phyloP scores from a whole-genome alignment of 2,888 invertebrate species.

The Clanis bilineata region DNA sequence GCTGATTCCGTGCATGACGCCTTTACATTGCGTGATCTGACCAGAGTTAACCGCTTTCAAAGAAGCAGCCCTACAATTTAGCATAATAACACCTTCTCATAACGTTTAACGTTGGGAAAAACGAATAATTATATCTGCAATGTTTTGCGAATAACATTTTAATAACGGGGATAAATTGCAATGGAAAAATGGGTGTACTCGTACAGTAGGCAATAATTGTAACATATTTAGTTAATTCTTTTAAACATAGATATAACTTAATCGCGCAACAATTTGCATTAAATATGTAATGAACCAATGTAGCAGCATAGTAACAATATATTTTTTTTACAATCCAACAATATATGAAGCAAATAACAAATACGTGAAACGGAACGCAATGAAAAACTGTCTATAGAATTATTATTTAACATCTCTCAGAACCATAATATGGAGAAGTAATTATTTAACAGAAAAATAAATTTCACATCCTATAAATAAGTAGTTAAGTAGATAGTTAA shows the following conservation, averaged over 20 bases:
- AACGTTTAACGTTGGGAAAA: slow-evolving; percentile 13
- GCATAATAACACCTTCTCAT: slow-evolving; percentile 13
- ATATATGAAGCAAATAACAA: not conserved
- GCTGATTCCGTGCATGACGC: not conserved
- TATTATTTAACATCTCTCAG: not conserved
- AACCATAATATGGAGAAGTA: no score
- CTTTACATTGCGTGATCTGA: not conserved
- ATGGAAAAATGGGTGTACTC: not conserved
- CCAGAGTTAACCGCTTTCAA: slow-evolving; percentile 12
- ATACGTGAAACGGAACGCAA: not conserved
- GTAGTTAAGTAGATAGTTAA: no score
- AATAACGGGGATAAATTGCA: not conserved
- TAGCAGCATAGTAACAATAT: no score
- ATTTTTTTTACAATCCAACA: not conserved
- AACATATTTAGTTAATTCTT: no score
- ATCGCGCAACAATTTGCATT: no score
- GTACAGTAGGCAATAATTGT: not conserved
- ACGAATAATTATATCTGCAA: slow-evolving; percentile 4
- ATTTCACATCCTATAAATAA: no score
- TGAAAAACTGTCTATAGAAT: not conserved
- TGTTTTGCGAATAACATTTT: slow-evolving; percentile 5
- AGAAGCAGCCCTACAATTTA: slow-evolving; percentile 16
- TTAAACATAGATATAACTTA: no score
- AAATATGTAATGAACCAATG: no score
- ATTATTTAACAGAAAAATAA: no score